Conservation (phyloP, 1,140 invertebrate species). For the Sarcophaga bullata region DNA sequence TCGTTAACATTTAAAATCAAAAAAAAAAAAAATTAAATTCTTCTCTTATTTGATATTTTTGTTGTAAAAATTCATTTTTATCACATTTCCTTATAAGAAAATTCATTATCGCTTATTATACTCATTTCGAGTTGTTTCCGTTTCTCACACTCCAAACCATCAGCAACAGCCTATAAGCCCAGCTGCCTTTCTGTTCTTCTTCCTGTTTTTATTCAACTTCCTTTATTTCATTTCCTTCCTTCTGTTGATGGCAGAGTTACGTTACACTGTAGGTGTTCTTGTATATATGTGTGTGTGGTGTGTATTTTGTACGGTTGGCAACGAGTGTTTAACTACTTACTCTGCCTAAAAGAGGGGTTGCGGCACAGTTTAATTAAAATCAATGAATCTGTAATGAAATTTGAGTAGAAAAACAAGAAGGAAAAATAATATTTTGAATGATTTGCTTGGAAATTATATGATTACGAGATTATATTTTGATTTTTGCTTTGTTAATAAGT, state of each 20-base stretch:
- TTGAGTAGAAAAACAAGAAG: neutral
- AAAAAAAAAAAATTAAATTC: too few relatives aligned
- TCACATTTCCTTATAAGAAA: neutral
- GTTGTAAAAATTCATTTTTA: slow-evolving; percentile 1
- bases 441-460: slow-evolving; percentile 12
- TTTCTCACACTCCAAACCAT: neutral
- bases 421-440: neutral
- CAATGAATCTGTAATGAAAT: neutral
- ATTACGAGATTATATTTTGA: neutral
- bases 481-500: neutral
- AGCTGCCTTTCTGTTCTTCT: neutral
- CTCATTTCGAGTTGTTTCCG: slow-evolving; percentile 15
- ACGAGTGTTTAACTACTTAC: too few relatives aligned
- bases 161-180: neutral
- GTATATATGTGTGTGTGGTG: too few relatives aligned
- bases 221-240: slow-evolving; percentile 1
- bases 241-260: neutral
- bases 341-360: too few relatives aligned
- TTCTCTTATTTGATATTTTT: slow-evolving; percentile 10
- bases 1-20: too few relatives aligned
- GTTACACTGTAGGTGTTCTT: too few relatives aligned
- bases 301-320: too few relatives aligned
- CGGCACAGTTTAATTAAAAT: neutral
- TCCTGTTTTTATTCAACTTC: neutral
- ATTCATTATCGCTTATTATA: neutral